Evolutionary conservation across 2,113 vertebrate species (phyloP).

Genomic region (Halcyon malimbica): DNA sequence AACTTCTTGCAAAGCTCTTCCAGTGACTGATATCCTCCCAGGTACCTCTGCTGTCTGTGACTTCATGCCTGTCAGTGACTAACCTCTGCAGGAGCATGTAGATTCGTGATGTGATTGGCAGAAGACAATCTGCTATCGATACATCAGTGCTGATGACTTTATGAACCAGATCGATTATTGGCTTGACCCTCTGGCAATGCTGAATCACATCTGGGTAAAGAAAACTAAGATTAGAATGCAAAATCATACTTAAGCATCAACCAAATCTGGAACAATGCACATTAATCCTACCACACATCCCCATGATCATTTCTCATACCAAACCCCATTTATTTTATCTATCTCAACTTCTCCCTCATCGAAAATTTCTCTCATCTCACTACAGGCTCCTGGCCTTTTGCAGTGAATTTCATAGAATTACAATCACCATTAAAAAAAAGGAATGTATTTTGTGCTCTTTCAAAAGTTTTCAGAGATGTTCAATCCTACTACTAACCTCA

Average conservation of each 20-base stretch:
- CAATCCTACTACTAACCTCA: background rate
- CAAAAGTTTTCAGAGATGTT: background rate
- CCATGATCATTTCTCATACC: background rate
- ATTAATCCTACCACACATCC: background rate
- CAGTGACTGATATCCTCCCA: background rate
- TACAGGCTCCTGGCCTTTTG: background rate
- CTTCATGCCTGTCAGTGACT: background rate
- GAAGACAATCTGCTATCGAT: conserved; percentile 91
- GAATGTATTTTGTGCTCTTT: background rate
- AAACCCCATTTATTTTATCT: background rate
- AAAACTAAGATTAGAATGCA: background rate
- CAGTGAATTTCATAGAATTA: background rate
- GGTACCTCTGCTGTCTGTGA: background rate
- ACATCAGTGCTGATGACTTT: conserved; percentile 95
- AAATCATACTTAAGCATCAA: background rate
- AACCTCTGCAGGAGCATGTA: conserved; percentile 97
- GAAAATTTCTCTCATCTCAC: background rate
- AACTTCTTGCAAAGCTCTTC: background rate
- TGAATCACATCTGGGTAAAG: conserved; percentile 86
- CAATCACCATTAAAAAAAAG: background rate
- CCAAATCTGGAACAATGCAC: background rate
- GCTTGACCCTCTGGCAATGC: conserved; percentile 93
- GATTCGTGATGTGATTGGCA: conserved; percentile 96
- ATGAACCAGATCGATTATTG: conserved; percentile 94
- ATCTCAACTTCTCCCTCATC: background rate